Percentiles rank a stretch among this genome's conserved stretches.
Conservation (phyloP, 2,888 invertebrate species). For the Hirtodrosophila cameraria region DNA sequence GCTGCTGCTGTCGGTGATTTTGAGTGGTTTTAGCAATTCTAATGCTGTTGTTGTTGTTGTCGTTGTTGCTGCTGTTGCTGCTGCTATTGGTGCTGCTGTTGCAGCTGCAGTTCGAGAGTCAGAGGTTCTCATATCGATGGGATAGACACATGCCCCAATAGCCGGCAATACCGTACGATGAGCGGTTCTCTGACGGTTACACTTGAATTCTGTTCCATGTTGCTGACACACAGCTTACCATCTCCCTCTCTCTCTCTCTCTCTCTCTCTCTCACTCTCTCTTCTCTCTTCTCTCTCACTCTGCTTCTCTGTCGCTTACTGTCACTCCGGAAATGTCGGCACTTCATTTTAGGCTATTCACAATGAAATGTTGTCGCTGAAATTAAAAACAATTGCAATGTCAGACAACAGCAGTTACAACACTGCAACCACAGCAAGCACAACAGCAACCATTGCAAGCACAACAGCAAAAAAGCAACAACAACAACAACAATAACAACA, state of each 20-base stretch:
- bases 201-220: conserved; percentile 53
- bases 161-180: conserved; percentile 64
- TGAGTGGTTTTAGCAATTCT: conserved; percentile 78
- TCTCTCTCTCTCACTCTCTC: background rate
- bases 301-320: conserved; percentile 1
- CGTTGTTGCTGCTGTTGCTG: conserved; percentile 22
- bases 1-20: conserved; percentile 58
- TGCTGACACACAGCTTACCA: conserved; percentile 17
- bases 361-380: conserved; percentile 59
- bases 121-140: conserved; percentile 49
- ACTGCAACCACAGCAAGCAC: conserved; percentile 14
- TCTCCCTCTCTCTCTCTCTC: background rate
- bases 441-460: conserved; percentile 10
- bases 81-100: conserved; percentile 30
- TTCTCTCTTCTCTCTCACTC: background rate
- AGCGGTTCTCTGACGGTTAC: conserved; percentile 60
- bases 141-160: conserved; percentile 42
- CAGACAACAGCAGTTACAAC: conserved; percentile 46
- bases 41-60: conserved; percentile 65
- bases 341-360: conserved; percentile 48
- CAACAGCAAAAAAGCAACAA: conserved; percentile 26
- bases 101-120: conserved; percentile 22
- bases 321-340: conserved; percentile 63
- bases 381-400: conserved; percentile 66
- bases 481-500: conserved; percentile 29